These are phyloP conservation scores for Limnephilus marmoratus DNA, from an alignment of 2,888 invertebrate genomes.

Conservation along the genomic window DNA sequence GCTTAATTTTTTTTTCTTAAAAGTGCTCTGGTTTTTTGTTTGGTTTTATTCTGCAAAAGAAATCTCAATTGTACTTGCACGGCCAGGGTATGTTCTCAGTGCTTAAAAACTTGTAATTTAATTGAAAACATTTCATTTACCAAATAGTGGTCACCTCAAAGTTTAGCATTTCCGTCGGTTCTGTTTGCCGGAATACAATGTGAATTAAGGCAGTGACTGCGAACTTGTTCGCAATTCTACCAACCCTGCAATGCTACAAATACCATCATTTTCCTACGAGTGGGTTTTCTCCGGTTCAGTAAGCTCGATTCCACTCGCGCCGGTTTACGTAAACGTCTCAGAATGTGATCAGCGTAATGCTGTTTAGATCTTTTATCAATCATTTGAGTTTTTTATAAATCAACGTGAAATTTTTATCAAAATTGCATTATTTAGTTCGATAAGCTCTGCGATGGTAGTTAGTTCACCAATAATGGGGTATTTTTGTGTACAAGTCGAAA, in stretches of 20 bases:
- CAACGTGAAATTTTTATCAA: no score
- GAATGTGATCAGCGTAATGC: neutral
- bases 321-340: neutral
- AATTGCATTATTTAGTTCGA: no score
- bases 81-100: neutral
- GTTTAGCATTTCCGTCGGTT: neutral
- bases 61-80: no score
- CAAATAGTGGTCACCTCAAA: slow-evolving; percentile 11
- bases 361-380: no score
- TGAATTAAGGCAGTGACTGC: slow-evolving; percentile 52
- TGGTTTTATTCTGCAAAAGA: neutral
- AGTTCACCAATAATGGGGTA: no score
- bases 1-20: neutral
- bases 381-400: neutral
- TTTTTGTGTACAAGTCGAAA: no score
- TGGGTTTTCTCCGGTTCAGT: neutral
- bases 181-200: slow-evolving; percentile 52
- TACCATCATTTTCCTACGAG: neutral
- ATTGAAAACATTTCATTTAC: neutral
- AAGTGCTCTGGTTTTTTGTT: neutral
- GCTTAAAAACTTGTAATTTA: neutral
- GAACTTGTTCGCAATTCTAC: slow-evolving; percentile 44
- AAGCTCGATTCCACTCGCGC: neutral
- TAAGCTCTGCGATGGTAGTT: no score
- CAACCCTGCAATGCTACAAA: neutral